Base-by-base conservation (phyloP, 64 coral and sea anemone genomes). In the Dendronephthya gigantea region DNA sequence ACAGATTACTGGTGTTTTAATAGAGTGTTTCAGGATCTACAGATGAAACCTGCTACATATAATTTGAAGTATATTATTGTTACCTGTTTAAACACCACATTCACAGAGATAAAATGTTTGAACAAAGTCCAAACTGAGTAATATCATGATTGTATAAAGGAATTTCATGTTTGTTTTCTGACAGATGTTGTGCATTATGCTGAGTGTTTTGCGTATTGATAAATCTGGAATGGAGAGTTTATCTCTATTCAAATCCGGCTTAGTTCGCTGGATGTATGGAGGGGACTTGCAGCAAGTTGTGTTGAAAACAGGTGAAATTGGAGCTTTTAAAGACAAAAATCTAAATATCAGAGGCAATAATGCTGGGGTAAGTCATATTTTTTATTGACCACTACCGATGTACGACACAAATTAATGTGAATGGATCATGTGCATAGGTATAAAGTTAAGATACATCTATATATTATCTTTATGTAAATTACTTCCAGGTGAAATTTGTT, bases 191-290 rank as follows among this genome's bases (percentile, higher is more conserved):
- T 79, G 72, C 28, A 79, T 79, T 35, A 39, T 79, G 30, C 22
- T 79, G 9, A 79, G 72, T 79, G 72, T 79, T 79, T 34, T 79
- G 29, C 30, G 36, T 1, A 79, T 79, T 36, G 72, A 79, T 79
- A 79, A 79, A 79, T 79, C 72, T 79, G 72, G 72, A 34, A 79
- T 79, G 72, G 72, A 79, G 29, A 28, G 19, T 39, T 79, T 79
- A 19, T 79, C 72, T 34, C 6, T 79, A 39, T 79, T 79, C 37
- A 79, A 79, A 34, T 36, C 32, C 37, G 72, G 72, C 32, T 39
- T 79, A 12, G 72, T 79, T 1, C 72, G 72, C 37, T 79, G 30
- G 30, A 79, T 79, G 72, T 39, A 79, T 19, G 72, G 72, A 36
- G 72, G 72, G 34, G 72, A 79, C 36, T 39, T 79, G 17, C 72